Base-by-base conservation (phyloP, 2,113 vertebrate genomes). In the Pteronura brasiliensis region DNA sequence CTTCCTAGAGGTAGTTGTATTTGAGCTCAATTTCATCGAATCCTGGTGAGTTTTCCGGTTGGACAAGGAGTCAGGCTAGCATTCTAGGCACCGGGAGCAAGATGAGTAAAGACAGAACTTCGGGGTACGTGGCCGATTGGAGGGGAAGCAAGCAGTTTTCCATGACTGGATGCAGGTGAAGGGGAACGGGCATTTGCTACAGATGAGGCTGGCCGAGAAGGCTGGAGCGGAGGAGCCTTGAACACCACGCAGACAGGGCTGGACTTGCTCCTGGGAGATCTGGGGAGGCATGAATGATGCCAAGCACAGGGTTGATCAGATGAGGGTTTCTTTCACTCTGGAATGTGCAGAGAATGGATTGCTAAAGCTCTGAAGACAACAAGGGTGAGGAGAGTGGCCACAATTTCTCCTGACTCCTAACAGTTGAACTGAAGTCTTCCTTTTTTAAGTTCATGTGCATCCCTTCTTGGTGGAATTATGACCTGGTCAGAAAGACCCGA, bases 161-260 rank as follows among this genome's bases (percentile, higher is more conserved):
- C 44, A 29, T 4, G 15, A 55, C 27, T 12, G 49, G 29, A 29
- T 34, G 27, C 11, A 76, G 47, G 18, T 63, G 31, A 42, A 13
- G 15, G 14, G 14, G 31, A 11, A 69, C 6, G 44, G 44, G 17
- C 18, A 6, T 39, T 84, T 31, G 20, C 34, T 31, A 12, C 7
- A 4, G 15, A 25, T 2, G 0, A 52, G 23, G 25, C 57, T 61
- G 71, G 55, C 47, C 36, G 15, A 82, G 72, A 15, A 7, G 1
- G 3, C n/a, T 44, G 52, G 7, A 49, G 47, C 12, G 0, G 21
- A 23, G 42, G 7, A 34, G n/a, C 3, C 18, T 7, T 25, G 13
- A 59, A 47, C 7, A 27, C 15, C 10, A 0, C 0, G 1, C 65
- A 27, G 55, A 67, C 5, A 12, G 14, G 17, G 10, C 47, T 14